These are phyloP conservation scores for Catharus minimus DNA, from an alignment of 2,113 vertebrate genomes.

Conservation along the genomic window DNA sequence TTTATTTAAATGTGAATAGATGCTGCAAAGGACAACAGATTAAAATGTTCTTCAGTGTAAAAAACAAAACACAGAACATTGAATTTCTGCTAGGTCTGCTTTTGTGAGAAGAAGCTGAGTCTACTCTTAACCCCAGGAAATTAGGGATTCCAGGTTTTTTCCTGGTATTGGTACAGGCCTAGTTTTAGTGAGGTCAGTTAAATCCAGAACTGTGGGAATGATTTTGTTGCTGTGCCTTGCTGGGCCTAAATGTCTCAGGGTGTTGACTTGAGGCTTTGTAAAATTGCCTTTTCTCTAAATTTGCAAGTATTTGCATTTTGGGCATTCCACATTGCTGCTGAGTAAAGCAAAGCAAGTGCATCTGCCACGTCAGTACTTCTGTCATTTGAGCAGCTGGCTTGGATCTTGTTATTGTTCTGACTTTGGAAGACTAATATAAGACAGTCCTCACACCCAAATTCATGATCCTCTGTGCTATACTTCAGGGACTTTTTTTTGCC, in stretches of 20 bases:
- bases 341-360: not conserved
- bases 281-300: not conserved
- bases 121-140: fast-evolving
- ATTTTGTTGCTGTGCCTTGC: not conserved
- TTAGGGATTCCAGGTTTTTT: fast-evolving
- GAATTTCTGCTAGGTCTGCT: not conserved
- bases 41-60: not conserved
- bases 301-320: not conserved
- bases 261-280: not conserved
- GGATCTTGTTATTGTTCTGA: not conserved
- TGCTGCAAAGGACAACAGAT: not conserved
- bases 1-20: not conserved
- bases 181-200: not conserved
- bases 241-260: not conserved
- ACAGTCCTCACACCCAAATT: not conserved
- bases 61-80: not conserved
- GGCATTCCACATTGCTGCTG: not conserved
- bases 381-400: too few relatives aligned
- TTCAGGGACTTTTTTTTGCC: not conserved
- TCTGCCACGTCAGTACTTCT: too few relatives aligned
- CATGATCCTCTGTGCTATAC: not conserved
- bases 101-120: not conserved
- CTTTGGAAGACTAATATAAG: not conserved
- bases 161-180: not conserved
- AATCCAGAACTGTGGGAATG: not conserved